Base-by-base conservation (phyloP, 2,797 vertebrate species). In the Brachyalestes nurse region DNA sequence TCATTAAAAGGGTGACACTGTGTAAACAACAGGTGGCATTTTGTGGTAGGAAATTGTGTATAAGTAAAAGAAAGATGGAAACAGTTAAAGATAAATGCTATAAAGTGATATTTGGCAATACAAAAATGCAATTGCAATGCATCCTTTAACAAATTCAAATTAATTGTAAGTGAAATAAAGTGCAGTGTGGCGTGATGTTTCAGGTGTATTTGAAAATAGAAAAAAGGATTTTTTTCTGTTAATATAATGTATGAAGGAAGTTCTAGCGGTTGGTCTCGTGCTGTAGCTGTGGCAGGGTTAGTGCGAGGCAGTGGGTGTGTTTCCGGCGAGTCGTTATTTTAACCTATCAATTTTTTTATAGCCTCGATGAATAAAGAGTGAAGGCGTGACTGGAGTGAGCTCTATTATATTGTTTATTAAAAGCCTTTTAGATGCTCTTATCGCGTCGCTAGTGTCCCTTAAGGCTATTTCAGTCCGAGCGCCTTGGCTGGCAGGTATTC, bases 331-430 rank as follows among this genome's bases (percentile, higher is more conserved):
- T 82, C n/a, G 66, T 76, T 84, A 73, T 75, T 84, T 82, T 40
- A 76, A 72, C 28, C 38, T 72, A 76, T 82, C 76, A 28, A 25
- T 45, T 78, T 66, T 84, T 76, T 83, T 75, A 79, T 84, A 77
- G 70, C 73, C 53, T 45, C 21, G 53, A 51, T 72, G 70, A 82
- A 87, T 86, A 66, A 86, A 83, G 81, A 77, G 72, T 7, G 71
- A 82, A 84, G 75, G 72, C 72, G 66, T 62, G 45, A 71, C 82
- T 70, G 23, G 83, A 75, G 84, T 87, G 76, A 42, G 65, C 83
- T 85, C 84, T 83, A 89, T 89, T 83, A 85, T 67, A 87, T 81
- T 84, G 87, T 88, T 88, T 84, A 85, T 83, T 88, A 85, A 88
- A 86, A 89, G 85, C 75, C 80, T 83, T 88, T 86, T 64, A 77